Conservation (phyloP, 2,888 invertebrate genomes). For the Aphrophora alni region DNA sequence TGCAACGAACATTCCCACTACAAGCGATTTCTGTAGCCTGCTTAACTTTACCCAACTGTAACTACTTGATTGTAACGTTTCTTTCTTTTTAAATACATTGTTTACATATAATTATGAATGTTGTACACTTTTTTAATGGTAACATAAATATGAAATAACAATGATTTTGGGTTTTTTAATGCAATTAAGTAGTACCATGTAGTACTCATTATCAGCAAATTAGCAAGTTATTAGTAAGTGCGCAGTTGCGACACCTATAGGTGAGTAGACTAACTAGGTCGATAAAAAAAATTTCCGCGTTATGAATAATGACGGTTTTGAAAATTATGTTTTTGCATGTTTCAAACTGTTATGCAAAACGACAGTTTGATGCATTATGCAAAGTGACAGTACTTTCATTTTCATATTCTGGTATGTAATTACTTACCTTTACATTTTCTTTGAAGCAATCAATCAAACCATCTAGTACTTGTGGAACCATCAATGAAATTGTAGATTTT, state of each 20-base stretch:
- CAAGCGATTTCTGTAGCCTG: constrained; percentile 14
- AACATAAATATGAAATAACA: constrained; percentile 7
- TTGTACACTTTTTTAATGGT: constrained; percentile 17
- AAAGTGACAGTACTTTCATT: constrained; percentile 15
- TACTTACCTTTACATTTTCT: constrained; percentile 27
- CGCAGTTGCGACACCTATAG: constrained; percentile 11
- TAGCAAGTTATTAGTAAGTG: constrained; percentile 10
- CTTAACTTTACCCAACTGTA: constrained; percentile 16
- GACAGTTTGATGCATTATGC: constrained; percentile 13
- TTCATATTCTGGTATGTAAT: constrained; percentile 23
- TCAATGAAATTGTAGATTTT: constrained; percentile 27
- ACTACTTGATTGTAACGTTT: constrained; percentile 21
- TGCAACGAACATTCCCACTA: constrained; percentile 19
- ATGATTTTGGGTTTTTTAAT: neutral
- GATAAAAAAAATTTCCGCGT: constrained; percentile 10
- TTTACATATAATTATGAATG: constrained; percentile 28
- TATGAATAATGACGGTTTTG: constrained; percentile 13
- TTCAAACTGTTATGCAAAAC: constrained; percentile 10
- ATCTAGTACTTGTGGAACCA: constrained; percentile 22
- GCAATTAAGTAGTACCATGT: constrained; percentile 13
- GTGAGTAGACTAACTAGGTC: constrained; percentile 7
- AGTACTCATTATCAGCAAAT: constrained; percentile 11
- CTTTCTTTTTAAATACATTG: constrained; percentile 23
- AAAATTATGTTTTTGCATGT: constrained; percentile 13
- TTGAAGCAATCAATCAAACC: constrained; percentile 19